Evolutionary conservation across 2,797 vertebrate species (phyloP), one percentile per base, ranked within the genome.

Genomic region (Sebastes ruberrimus): DNA sequence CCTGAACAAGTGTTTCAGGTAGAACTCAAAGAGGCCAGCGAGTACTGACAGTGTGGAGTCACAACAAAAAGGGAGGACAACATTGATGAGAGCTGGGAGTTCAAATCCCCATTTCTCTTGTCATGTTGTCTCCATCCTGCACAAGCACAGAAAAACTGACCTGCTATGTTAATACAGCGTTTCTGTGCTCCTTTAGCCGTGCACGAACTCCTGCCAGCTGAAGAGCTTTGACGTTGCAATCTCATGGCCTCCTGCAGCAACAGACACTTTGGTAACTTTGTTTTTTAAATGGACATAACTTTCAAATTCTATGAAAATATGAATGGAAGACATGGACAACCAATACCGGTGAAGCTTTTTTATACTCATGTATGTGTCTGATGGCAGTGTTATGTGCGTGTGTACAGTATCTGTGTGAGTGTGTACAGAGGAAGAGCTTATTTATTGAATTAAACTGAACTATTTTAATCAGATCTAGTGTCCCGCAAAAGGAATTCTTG

Each of bases 21-120:
- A 35, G 96, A 98, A 89, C 91, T 98, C 52, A 95, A 95, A 89
- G 97, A 98, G 80, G 97, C 96, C 74, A 94, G 92, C 71, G 97
- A 99, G 73, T 98, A 97, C 90, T 98, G 93, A 95, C 27, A 56
- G 22, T 7, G 2, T 25, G 5, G 46, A 9, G 35, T 63, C 32
- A 5, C 28, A 23, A 52, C n/a, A 42, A 35, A 32, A 22, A 27
- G 27, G 5, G 5, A 57, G 3, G 10, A 64, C 22, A 23, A 42
- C 32, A 42, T 8, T 6, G 22, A 10, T 46, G 32, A n/a, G 25
- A 25, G n/a, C 30, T 46, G 23, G 10, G 27, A 20, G 27, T 18
- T 68, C 13, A 63, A 18, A 28, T 42, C 10, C 0, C 25, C 7
- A 32, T 62, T 56, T 56, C 6, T 56, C 6, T 20, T 11, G 52